Base-by-base conservation (phyloP, 1,140 invertebrate genomes). In the Lucilia cuprina region DNA sequence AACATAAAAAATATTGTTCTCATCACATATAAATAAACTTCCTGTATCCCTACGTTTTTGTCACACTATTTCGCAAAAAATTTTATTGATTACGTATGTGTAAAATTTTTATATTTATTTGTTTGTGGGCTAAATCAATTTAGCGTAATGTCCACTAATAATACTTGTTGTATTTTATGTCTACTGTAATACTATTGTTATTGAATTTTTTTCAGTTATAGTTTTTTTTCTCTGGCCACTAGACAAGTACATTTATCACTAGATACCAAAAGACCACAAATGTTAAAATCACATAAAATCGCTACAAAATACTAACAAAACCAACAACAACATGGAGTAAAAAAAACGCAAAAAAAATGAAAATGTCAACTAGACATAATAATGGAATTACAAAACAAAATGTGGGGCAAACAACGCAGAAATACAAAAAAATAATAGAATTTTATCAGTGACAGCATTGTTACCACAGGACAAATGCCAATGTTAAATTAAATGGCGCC, bases 211-310 rank as follows among this genome's bases (percentile, higher is more conserved):
- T 41, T 8, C 41, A 3, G 10, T 5, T 41, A 5, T 10, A 3
- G 5, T 41, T 41, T 41, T 70, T 30, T 30, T 30, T 1, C 3
- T 30, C 25, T 30, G 3, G 65, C 65, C 19, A 70, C 19, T 30
- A 80, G 77, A 80, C 77, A 49, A 80, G 41, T 80, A 80, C 77
- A 80, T 80, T 80, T 80, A 80, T 80, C 77, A 80, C 77, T 49
- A 80, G 9, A 80, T 80, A 80, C 77, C 41, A 41, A 49, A 80
- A 49, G 65, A 49, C 77, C 77, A 80, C 77, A 80, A 30, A 80
- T 14, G 77, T 49, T 4, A 30, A 80, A 80, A 80, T 80, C 47
- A 49, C 41, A 80, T 49, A 49, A 80, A 80, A 80, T 80, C 77
- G 34, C 25, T 80, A 30, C 12, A 80, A 80, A 50, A 80, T 2